Evolutionary conservation across 2,888 invertebrate genomes (phyloP), one percentile per base, ranked within the genome.

Genomic region (Podabrus alpinus): DNA sequence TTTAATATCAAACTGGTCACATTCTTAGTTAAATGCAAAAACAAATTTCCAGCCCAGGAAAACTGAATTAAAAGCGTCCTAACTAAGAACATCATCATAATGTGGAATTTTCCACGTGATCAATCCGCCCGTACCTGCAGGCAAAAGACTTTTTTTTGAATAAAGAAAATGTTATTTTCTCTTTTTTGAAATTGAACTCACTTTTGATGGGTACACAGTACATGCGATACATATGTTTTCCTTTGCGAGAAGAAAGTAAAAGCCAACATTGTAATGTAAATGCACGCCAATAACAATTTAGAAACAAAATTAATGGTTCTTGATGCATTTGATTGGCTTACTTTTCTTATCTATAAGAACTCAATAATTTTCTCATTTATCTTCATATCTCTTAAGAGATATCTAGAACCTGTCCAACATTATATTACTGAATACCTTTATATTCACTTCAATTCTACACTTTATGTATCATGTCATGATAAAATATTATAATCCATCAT

Each of bases 301-400:
- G 45, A 45, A 45, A 45, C 45, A 45, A 45, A 45, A 45, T 45
- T 45, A 45, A 45, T 45, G 45, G 45, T 45, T 45, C n/a, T 45
- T 45, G n/a, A 45, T 45, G 45, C 45, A 45, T 45, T 45, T 45
- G n/a, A 45, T 45, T 45, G 45, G 45, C 45, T 45, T 45, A 45
- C 45, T n/a, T 45, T 45, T 45, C 45, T 45, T 45, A 45, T 45
- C 45, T 45, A 45, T 45, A 45, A 45, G 45, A 17, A 21, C 62
- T 62, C 62, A 62, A 62, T 62, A 62, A 62, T 62, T 62, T 62
- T 62, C 62, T 15, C 62, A 62, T 62, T 62, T 19, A 62, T 62
- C 62, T 62, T 62, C 62, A 62, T 62, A 62, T 62, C 62, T 15
- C 19, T 17, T 16, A 62, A 62, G 62, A 21, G 19, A 62, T 62